Conservation (phyloP, 2,797 vertebrate species). For the Okamejei kenojei region DNA sequence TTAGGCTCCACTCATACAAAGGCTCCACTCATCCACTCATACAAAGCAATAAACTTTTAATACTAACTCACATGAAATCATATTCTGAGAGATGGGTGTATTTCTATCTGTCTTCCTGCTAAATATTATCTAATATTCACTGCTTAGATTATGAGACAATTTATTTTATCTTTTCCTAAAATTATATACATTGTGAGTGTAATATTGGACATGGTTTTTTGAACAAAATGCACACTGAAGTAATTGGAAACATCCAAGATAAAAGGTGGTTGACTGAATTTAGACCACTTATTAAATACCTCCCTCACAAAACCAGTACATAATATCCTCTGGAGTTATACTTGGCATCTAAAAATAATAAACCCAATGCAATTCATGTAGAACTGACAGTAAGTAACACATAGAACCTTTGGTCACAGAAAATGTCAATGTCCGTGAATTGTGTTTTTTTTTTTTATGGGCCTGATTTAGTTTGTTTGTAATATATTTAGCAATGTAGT, state of each 20-base stretch:
- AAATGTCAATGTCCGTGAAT: background rate
- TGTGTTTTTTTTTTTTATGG: background rate
- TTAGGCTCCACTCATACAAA: background rate
- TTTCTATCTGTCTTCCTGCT: no score
- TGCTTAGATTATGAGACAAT: background rate
- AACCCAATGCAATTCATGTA: background rate
- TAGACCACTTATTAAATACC: background rate
- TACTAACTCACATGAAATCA: background rate
- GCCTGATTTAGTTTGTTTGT: background rate
- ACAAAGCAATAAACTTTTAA: background rate
- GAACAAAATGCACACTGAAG: background rate
- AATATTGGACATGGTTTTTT: background rate
- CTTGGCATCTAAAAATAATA: background rate
- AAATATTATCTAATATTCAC: no score
- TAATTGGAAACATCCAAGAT: background rate
- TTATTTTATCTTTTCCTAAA: background rate
- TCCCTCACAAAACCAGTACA: background rate
- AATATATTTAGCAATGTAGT: background rate
- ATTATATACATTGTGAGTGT: background rate
- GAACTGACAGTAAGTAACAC: background rate
- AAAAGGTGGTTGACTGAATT: background rate
- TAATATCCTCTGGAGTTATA: background rate
- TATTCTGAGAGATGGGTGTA: background rate
- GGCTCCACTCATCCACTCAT: background rate
- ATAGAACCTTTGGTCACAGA: background rate